Base-by-base conservation (phyloP, 2,797 vertebrate genomes). In the Muscicapa comitata region DNA sequence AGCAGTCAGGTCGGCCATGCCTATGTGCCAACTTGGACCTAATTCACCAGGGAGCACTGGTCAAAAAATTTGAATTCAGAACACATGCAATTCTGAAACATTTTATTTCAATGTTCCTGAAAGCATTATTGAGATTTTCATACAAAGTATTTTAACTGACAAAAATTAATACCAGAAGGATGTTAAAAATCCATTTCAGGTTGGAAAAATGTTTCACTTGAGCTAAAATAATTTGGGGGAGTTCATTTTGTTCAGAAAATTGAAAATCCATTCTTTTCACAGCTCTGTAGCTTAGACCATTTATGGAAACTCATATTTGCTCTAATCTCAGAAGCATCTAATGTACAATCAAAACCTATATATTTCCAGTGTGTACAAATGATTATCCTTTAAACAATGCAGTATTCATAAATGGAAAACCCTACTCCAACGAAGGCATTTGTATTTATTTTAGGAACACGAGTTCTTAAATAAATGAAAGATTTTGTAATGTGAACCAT, bases 201-300 rank as follows among this genome's bases (percentile, higher is more conserved):
- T 28, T 86, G 43, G 72, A 88, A 95, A 95, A 94, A 94, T 63
- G 11, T 91, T 94, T 95, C 66, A 62, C 35, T 81, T 78, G 73
- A 92, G 73, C 73, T 82, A 90, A 86, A 84, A 92, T 93, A 86
- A 83, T 95, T 86, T 90, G 28, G 23, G 31, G 28, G 61, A 23
- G 28, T 73, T 91, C 35, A 72, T 90, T 91, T 86, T 66, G 47
- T 70, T 81, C 51, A 88, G 86, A 73, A 95, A 88, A 96, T 76
- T 76, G 80, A 95, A 95, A 97, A 93, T 53, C 40, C 53, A 88
- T 81, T 90, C 61, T 92, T 96, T 63, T 84, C 47, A 88, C 40
- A 92, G 62, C 31, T 92, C 79, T 90, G 54, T 53, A 79, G 21
- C 79, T 88, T 55, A 86, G 43, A 70, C 10, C 17, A 29, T 78